Evolutionary conservation across 2,888 invertebrate genomes (phyloP), one percentile per base, ranked within the genome.

Genomic region (Limenitis arthemis): DNA sequence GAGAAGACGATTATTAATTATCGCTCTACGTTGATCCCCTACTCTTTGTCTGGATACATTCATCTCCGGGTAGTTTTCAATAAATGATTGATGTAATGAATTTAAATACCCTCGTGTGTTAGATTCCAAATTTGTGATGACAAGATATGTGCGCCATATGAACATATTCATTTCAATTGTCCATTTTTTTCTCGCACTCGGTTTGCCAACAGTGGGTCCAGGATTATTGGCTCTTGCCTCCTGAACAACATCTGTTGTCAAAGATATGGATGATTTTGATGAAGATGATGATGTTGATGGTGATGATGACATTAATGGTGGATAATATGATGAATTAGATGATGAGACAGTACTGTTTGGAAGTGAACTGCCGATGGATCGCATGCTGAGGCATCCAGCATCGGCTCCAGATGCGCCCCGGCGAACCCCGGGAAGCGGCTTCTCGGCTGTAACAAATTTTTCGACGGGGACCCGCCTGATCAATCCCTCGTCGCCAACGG

Each of bases 11-110:
- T 58, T 61, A 9, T 51, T 58, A 8, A 57, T 31, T 38, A 63
- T 61, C 12, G 55, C 54, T 47, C 60, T 42, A 38, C 55, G 51
- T 53, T 62, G 60, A 12, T 62, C 63, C 6, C 59, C 53, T 38
- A 62, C 12, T 43, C 61, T 51, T 42, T 62, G 61, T 41, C 54
- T 58, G 4, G 61, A 51, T 1, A 55, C 59, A 41, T 57, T 37
- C 39, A 61, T 53, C 4, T 53, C 49, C 5, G 59, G 60, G n/a
- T 54, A 64, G 41, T 53, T 38, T 36, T 36, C 30, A 32, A 7
- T 47, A 28, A 61, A 61, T 28, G 44, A n/a, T 42, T 51, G 44
- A 41, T 61, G 54, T 42, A 63, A 12, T 8, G 40, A 1, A 40
- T 53, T 48, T 12, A 55, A 34, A n/a, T 54, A 58, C 8, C 20